Conservation (phyloP, 2,113 vertebrate species). For the Barbus barbus region DNA sequence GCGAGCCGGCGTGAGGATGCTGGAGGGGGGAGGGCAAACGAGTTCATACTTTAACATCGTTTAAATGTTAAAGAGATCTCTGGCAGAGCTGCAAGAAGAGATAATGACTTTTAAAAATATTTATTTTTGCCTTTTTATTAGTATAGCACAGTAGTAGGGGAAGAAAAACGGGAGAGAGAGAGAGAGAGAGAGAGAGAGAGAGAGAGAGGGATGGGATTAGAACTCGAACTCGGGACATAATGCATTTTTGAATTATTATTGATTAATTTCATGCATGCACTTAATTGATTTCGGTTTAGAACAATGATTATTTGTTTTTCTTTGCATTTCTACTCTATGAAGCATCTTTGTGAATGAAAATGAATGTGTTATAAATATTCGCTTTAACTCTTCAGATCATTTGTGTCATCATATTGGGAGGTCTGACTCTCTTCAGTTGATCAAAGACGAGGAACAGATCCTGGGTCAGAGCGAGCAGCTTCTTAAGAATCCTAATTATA, state of each 20-base stretch:
- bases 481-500: background rate
- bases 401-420: background rate
- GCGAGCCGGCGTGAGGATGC: constrained; percentile 66
- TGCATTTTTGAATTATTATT: too few species aligned
- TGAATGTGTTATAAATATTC: too few species aligned
- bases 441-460: background rate
- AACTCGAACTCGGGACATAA: too few species aligned
- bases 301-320: too few species aligned
- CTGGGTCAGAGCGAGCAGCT: background rate
- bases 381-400: background rate
- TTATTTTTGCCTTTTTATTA: too few species aligned
- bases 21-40: constrained; percentile 49
- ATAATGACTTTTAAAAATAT: too few species aligned
- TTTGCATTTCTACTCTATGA: background rate
- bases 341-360: background rate
- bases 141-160: too few species aligned
- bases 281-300: too few species aligned
- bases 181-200: too few species aligned
- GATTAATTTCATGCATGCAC: background rate
- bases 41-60: background rate
- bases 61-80: background rate
- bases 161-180: too few species aligned
- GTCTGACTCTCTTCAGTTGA: background rate
- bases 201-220: too few species aligned
- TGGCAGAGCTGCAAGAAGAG: background rate